These are phyloP conservation scores for Pimephales promelas DNA, from an alignment of 2,113 vertebrate genomes.

Conservation along the genomic window DNA sequence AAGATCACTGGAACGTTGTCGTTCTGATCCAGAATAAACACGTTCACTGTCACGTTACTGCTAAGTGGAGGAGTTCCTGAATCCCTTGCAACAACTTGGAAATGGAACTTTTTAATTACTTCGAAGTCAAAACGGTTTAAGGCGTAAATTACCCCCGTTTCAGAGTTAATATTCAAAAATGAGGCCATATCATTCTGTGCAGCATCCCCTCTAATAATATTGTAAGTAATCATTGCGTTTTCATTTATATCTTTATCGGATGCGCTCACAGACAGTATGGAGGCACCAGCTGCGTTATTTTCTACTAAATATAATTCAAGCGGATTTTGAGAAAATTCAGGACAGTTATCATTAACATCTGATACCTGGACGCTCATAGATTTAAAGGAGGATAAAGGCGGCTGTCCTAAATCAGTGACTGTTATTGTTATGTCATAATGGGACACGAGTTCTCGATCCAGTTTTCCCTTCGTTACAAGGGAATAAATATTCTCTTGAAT, in stretches of 20 bases:
- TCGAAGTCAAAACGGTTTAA: slow-evolving; percentile 63
- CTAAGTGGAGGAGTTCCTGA: slow-evolving; percentile 61
- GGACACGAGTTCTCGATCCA: slow-evolving; percentile 66
- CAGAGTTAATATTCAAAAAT: slow-evolving; percentile 67
- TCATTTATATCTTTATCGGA: slow-evolving; percentile 65
- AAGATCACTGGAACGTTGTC: slow-evolving; percentile 65
- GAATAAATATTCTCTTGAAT: slow-evolving; percentile 73
- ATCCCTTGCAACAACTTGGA: slow-evolving; percentile 59
- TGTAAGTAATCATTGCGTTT: slow-evolving; percentile 65
- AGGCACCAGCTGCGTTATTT: slow-evolving; percentile 65
- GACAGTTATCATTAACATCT: slow-evolving; percentile 73
- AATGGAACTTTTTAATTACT: slow-evolving; percentile 44
- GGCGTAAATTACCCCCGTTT: slow-evolving; percentile 49
- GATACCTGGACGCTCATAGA: slow-evolving; percentile 61
- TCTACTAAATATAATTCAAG: slow-evolving; percentile 69
- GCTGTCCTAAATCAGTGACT: slow-evolving; percentile 65
- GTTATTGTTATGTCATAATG: slow-evolving; percentile 66
- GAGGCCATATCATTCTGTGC: slow-evolving; percentile 9
- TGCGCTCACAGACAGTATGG: slow-evolving; percentile 65
- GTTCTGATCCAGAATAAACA: slow-evolving; percentile 65
- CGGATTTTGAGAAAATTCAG: slow-evolving; percentile 61
- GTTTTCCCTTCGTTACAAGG: slow-evolving; percentile 53
- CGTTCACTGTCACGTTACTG: slow-evolving; percentile 59
- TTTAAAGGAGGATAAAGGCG: slow-evolving; percentile 60
- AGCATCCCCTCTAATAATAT: slow-evolving; percentile 42